These are phyloP conservation scores for Leptura quadrifasciata DNA, from an alignment of 2,888 invertebrate genomes.

Conservation along the genomic window DNA sequence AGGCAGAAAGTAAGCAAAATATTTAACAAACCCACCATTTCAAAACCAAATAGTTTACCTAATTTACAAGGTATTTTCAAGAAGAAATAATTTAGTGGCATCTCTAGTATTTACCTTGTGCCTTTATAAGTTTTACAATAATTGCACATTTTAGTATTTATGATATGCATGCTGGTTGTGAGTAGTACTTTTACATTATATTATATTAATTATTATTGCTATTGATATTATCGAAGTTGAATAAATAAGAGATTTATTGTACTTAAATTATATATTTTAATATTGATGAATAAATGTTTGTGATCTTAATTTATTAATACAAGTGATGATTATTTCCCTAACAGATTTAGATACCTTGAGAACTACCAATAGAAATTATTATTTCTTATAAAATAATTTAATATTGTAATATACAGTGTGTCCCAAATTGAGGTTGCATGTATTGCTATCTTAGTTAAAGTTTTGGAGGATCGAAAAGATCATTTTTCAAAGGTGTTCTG, in stretches of 20 bases:
- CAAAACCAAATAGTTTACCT: conserved; percentile 70
- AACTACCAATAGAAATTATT: too few species aligned
- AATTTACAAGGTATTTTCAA: conserved; percentile 74
- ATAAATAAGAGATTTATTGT: conserved; percentile 53
- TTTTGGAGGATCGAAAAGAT: too few species aligned
- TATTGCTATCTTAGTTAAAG: too few species aligned
- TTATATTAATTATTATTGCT: conserved; percentile 34
- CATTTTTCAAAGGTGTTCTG: too few species aligned
- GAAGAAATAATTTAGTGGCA: conserved; percentile 68
- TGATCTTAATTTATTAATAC: neutral
- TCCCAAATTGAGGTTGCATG: too few species aligned
- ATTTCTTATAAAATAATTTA: too few species aligned
- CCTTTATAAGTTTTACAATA: conserved; percentile 31
- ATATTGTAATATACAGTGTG: too few species aligned
- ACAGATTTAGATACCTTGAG: too few species aligned
- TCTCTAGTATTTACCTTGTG: conserved; percentile 21
- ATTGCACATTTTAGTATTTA: conserved; percentile 34
- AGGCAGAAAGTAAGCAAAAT: conserved; percentile 78
- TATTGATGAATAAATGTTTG: conserved; percentile 30
- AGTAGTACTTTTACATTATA: conserved; percentile 31
- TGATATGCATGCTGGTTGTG: conserved; percentile 46
- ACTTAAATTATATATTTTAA: conserved; percentile 55
- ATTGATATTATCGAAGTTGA: conserved; percentile 50
- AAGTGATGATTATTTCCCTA: neutral
- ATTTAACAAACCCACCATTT: conserved; percentile 73